A percentile compares a stretch with the other conserved stretches of the same genome.
These are phyloP conservation scores for Papilio xuthus DNA, from an alignment of 1,140 invertebrate genomes.

Conservation along the genomic window DNA sequence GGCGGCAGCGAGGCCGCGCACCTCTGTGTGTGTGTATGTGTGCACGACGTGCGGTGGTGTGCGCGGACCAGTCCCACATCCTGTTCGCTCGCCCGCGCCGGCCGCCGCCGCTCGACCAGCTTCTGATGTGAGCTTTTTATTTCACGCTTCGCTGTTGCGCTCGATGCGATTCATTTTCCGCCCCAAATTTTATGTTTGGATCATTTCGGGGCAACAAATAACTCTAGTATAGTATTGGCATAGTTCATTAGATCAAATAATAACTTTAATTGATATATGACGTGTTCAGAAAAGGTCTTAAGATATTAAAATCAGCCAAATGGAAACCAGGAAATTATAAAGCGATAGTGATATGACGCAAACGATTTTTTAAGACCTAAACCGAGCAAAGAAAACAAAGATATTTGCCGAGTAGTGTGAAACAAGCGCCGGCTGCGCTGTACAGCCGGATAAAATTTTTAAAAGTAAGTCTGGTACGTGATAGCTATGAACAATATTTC, in stretches of 20 bases:
- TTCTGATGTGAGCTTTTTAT: slow-evolving; percentile 78
- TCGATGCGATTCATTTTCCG: slow-evolving; percentile 48
- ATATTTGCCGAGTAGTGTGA: not conserved
- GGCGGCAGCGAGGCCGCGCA: slow-evolving; percentile 62
- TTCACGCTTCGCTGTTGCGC: slow-evolving; percentile 63
- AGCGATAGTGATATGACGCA: not conserved
- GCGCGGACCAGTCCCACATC: slow-evolving; percentile 77
- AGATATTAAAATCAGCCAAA: not conserved
- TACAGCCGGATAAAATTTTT: not conserved
- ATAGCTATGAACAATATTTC: not conserved
- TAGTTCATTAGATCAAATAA: not conserved
- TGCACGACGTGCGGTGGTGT: slow-evolving; percentile 42
- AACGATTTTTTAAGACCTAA: not conserved
- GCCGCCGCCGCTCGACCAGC: slow-evolving; percentile 49
- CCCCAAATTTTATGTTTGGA: slow-evolving; percentile 14
- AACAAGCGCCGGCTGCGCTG: not conserved
- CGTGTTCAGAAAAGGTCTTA: not conserved
- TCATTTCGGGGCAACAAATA: not conserved
- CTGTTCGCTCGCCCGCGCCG: slow-evolving; percentile 72
- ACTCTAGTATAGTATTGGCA: not conserved
- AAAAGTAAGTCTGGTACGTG: not conserved
- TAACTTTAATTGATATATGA: not conserved
- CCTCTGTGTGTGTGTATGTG: slow-evolving; percentile 50
- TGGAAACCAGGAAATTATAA: not conserved
- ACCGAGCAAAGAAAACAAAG: not conserved